Percentiles rank a stretch among this genome's conserved stretches.
phyloP scores from a whole-genome alignment of 2,797 vertebrate species.

The Silurus aristotelis region DNA sequence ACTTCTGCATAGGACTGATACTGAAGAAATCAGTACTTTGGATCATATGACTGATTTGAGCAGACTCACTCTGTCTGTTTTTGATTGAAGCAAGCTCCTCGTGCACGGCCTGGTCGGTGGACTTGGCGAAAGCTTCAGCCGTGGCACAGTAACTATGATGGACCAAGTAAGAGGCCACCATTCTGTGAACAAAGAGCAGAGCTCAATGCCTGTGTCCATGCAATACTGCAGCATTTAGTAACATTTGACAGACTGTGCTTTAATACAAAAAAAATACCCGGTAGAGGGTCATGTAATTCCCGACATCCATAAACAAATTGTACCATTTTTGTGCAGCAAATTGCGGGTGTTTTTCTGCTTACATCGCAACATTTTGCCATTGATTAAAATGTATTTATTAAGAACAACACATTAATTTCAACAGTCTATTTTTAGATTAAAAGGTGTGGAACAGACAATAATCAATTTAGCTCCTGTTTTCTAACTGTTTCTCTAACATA shows the following conservation, averaged over 20 bases:
- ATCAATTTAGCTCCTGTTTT: too few relatives aligned
- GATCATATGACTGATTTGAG: background rate
- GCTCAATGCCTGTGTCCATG: background rate
- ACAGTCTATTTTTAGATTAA: too few relatives aligned
- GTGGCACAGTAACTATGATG: slow-evolving; percentile 97
- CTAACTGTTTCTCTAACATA: too few relatives aligned
- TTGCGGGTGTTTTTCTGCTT: background rate
- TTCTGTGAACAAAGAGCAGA: slow-evolving; percentile 71
- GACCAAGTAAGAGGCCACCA: slow-evolving; percentile 96
- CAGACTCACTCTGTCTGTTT: slow-evolving; percentile 92
- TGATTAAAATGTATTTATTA: background rate
- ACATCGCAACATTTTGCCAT: background rate
- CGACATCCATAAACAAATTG: background rate
- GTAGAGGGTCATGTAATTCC: too few relatives aligned
- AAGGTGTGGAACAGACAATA: too few relatives aligned
- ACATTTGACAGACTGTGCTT: background rate
- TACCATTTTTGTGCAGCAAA: background rate
- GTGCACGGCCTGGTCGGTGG: slow-evolving; percentile 94
- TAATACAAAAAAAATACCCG: background rate
- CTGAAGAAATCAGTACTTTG: background rate
- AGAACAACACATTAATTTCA: background rate
- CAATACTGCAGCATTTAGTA: background rate
- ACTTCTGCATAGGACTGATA: background rate
- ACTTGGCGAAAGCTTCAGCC: slow-evolving; percentile 92
- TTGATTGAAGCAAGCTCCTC: slow-evolving; percentile 98